Evolutionary conservation across 2,888 invertebrate species (phyloP).

Genomic region (Thelaira solivaga): DNA sequence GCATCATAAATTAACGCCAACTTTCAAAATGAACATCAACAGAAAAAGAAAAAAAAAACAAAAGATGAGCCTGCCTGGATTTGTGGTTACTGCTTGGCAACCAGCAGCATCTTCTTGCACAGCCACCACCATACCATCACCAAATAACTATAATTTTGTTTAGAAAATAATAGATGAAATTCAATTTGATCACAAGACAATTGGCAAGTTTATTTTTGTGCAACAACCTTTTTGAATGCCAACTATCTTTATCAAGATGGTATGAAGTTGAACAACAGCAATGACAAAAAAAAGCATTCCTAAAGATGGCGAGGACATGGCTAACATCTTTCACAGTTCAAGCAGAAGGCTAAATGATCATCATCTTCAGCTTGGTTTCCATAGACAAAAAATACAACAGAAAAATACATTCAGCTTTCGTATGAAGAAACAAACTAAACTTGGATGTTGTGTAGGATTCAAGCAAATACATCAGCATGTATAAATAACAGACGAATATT

Average conservation of each 20-base stretch:
- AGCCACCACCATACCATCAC: no score
- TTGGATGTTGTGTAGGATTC: constrained; percentile 40
- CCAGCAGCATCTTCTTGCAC: constrained; percentile 30
- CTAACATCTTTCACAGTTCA: constrained; percentile 31
- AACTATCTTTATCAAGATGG: constrained; percentile 46
- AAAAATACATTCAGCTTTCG: background rate
- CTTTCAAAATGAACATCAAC: constrained; percentile 41
- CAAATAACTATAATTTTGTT: constrained; percentile 2
- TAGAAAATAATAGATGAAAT: constrained; percentile 19
- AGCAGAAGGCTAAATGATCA: constrained; percentile 48
- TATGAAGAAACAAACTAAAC: background rate
- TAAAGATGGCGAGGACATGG: constrained; percentile 15
- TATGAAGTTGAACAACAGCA: constrained; percentile 8
- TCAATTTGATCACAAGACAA: constrained; percentile 47
- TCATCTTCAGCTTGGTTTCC: background rate
- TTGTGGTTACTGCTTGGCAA: constrained; percentile 5
- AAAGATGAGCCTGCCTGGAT: constrained; percentile 6
- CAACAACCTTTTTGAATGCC: constrained; percentile 9
- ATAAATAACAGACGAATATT: background rate
- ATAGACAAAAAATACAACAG: background rate
- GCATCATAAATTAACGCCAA: constrained; percentile 71
- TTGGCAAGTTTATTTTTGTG: constrained; percentile 28
- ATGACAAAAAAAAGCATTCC: no score
- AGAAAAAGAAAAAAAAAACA: background rate
- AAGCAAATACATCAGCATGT: background rate